Evolutionary conservation across 2,797 vertebrate species (phyloP).

Genomic region (Trematomus bernacchii): DNA sequence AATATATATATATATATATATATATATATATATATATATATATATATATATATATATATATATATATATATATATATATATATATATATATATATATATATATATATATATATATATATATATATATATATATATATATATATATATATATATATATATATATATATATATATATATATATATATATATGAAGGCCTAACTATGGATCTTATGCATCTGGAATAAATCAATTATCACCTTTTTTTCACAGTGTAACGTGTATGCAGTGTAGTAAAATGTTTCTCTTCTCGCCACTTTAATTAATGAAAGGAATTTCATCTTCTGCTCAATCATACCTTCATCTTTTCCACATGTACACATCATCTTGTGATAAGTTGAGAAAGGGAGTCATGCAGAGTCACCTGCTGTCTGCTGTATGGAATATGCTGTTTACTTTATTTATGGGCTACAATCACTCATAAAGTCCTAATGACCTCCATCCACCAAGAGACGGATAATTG

Average conservation of each 20-base stretch:
- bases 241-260: not conserved
- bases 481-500: conserved; percentile 72
- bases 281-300: not conserved
- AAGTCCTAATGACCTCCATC: conserved; percentile 75
- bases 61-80: too few relatives aligned
- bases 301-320: not conserved
- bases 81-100: too few relatives aligned
- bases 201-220: not conserved
- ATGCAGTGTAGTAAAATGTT: not conserved
- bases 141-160: not conserved
- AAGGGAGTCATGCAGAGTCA: conserved; percentile 35
- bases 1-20: not conserved
- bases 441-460: conserved; percentile 67
- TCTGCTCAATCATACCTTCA: not conserved
- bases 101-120: not conserved
- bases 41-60: too few relatives aligned
- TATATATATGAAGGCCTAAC: not conserved
- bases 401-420: conserved; percentile 49
- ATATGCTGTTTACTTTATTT: conserved; percentile 75
- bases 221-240: not conserved
- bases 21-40: too few relatives aligned
- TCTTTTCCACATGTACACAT: conserved; percentile 20
- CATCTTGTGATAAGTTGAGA: conserved; percentile 9
- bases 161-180: not conserved
- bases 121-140: not conserved